These are phyloP conservation scores for Panthera uncia DNA, from an alignment of 2,113 vertebrate genomes.

Conservation along the genomic window DNA sequence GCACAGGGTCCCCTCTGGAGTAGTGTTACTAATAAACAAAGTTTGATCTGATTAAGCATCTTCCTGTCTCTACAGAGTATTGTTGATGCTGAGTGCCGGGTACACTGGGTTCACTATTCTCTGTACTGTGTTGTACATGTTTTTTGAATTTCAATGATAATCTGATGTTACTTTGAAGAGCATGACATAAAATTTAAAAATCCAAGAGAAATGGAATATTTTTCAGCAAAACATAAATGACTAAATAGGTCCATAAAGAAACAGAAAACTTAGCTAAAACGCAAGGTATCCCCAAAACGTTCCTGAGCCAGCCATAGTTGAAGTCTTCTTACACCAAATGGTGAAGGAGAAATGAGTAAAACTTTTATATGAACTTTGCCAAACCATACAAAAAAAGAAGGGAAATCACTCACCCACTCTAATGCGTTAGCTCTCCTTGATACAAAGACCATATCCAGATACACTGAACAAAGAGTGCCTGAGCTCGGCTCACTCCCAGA, in stretches of 20 bases:
- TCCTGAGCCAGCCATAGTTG: not conserved
- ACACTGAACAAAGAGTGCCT: not conserved
- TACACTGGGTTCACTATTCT: not conserved
- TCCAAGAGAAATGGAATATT: not conserved
- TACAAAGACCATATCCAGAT: not conserved
- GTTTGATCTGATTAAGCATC: not conserved
- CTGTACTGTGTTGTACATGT: not conserved
- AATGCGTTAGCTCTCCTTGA: not conserved
- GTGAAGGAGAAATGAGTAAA: not conserved
- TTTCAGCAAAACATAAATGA: constrained; percentile 21
- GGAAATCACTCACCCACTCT: not conserved
- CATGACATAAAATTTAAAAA: not conserved
- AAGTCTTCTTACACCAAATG: not conserved
- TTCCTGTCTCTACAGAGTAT: not conserved
- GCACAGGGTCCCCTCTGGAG: not conserved
- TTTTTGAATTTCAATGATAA: constrained; percentile 33
- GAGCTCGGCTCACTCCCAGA: not conserved
- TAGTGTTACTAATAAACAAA: not conserved
- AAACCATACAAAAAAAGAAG: not conserved
- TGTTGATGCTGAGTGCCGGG: not conserved
- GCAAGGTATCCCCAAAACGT: not conserved
- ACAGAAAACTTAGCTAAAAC: constrained; percentile 18
- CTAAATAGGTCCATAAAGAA: not conserved
- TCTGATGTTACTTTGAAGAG: not conserved
- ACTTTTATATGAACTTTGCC: not conserved